These are phyloP conservation scores for Scrobipalpa atriplicella DNA, from an alignment of 2,888 invertebrate genomes.

Conservation along the genomic window DNA sequence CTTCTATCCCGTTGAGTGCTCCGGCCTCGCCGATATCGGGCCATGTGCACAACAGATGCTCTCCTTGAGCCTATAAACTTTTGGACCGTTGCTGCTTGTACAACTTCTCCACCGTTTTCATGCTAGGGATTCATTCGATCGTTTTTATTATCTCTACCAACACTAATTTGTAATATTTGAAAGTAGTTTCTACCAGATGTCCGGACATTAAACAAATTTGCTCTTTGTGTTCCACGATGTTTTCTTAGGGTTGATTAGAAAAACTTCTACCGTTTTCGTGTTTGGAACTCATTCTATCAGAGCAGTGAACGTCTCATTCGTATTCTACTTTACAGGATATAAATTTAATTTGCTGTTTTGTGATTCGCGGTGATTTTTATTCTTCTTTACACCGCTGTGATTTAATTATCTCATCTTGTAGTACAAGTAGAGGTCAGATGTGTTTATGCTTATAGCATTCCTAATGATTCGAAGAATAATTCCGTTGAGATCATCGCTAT, in stretches of 20 bases:
- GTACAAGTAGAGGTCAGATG: conserved; percentile 31
- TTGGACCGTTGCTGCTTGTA: conserved; percentile 44
- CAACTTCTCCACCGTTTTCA: neutral
- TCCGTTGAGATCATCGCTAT: conserved; percentile 63
- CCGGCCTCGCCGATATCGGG: conserved; percentile 55
- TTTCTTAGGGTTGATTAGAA: too few relatives aligned
- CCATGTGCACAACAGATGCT: conserved; percentile 79
- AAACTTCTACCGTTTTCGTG: too few relatives aligned
- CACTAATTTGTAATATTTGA: too few relatives aligned
- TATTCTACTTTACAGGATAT: too few relatives aligned
- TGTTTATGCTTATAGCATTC: conserved; percentile 46
- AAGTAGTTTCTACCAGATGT: neutral
- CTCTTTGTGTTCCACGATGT: neutral
- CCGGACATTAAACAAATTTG: too few relatives aligned
- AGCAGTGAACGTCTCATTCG: too few relatives aligned
- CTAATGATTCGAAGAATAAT: conserved; percentile 43
- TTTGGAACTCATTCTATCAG: too few relatives aligned
- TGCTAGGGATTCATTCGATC: neutral
- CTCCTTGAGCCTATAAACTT: conserved; percentile 52
- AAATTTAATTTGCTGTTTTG: too few relatives aligned
- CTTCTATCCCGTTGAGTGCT: conserved; percentile 65
- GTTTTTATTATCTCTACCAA: neutral
- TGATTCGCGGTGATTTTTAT: neutral
- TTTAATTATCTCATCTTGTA: neutral
- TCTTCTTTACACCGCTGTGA: neutral